Evolutionary conservation across 2,113 vertebrate genomes (phyloP).

Genomic region (Steatornis caripensis): DNA sequence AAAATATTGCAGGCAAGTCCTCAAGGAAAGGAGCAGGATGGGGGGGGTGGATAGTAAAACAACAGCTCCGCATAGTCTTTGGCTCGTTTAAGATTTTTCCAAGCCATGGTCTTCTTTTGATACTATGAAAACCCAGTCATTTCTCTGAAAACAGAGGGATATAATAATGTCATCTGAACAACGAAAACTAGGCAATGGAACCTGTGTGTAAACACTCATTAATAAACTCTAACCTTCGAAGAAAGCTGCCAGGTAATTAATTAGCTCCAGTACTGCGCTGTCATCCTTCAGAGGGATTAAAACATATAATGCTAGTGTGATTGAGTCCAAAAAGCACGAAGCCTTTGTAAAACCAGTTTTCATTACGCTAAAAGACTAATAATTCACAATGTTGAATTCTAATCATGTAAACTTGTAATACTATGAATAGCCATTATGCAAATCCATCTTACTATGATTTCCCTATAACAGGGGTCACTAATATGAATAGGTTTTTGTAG

Average conservation of each 20-base stretch:
- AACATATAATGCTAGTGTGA: neutral
- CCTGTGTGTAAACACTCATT: conserved; percentile 15
- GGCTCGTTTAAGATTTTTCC: conserved; percentile 36
- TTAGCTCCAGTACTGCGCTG: neutral
- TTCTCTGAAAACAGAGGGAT: conserved; percentile 3
- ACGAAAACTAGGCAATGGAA: neutral
- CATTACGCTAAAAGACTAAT: neutral
- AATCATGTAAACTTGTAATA: neutral
- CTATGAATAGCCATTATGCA: neutral
- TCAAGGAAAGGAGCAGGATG: neutral
- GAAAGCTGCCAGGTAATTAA: conserved; percentile 38
- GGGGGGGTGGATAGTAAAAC: neutral
- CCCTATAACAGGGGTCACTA: neutral
- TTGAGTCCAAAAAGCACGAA: neutral
- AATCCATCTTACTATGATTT: neutral
- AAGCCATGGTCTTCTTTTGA: conserved; percentile 16
- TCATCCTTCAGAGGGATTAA: neutral
- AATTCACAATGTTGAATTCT: neutral
- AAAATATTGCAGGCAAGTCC: neutral
- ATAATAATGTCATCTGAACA: neutral
- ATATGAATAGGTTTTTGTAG: neutral
- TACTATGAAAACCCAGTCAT: neutral
- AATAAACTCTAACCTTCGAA: conserved; percentile 6
- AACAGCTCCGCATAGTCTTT: neutral
- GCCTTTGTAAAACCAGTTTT: neutral